phyloP scores from a whole-genome alignment of 1,140 invertebrate genomes.

The Cydia splendana region DNA sequence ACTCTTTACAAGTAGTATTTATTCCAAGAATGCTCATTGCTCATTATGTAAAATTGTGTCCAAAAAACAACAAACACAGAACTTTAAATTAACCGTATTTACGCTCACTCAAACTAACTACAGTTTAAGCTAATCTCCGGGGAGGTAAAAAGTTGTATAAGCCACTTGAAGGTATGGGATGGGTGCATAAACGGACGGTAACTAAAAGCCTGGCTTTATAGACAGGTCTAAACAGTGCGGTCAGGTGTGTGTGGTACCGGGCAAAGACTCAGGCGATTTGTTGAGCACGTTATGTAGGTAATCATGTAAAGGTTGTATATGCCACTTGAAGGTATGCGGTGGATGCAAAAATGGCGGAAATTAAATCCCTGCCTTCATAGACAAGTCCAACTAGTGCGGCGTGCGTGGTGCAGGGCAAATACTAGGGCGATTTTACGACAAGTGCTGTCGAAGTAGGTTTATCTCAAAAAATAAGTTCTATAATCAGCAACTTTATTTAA shows the following conservation, averaged over 20 bases:
- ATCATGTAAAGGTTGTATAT: background rate
- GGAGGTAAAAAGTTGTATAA: slow-evolving; percentile 14
- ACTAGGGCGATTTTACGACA: slow-evolving; percentile 33
- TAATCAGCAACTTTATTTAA: too few species aligned
- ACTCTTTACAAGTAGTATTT: background rate
- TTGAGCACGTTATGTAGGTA: background rate
- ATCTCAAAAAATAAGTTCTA: too few species aligned
- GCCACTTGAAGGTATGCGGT: slow-evolving; percentile 33
- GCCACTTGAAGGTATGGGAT: slow-evolving; percentile 34
- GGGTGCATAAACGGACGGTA: slow-evolving; percentile 41
- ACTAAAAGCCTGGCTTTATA: slow-evolving; percentile 53
- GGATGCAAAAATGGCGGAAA: slow-evolving; percentile 42
- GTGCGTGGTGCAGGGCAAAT: slow-evolving; percentile 9
- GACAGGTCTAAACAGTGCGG: slow-evolving; percentile 37
- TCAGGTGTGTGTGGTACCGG: background rate
- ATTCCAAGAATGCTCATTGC: background rate
- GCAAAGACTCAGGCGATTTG: slow-evolving; percentile 35
- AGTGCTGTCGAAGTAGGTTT: too few species aligned
- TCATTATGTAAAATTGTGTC: background rate
- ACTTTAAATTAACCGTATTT: slow-evolving; percentile 19
- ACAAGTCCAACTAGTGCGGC: slow-evolving; percentile 33
- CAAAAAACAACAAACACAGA: background rate
- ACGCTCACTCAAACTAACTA: slow-evolving; percentile 12
- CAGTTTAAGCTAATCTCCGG: slow-evolving; percentile 17
- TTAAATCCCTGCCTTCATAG: slow-evolving; percentile 51